These are phyloP conservation scores for Trichomycterus rosablanca DNA, from an alignment of 2,113 vertebrate genomes.

Conservation along the genomic window DNA sequence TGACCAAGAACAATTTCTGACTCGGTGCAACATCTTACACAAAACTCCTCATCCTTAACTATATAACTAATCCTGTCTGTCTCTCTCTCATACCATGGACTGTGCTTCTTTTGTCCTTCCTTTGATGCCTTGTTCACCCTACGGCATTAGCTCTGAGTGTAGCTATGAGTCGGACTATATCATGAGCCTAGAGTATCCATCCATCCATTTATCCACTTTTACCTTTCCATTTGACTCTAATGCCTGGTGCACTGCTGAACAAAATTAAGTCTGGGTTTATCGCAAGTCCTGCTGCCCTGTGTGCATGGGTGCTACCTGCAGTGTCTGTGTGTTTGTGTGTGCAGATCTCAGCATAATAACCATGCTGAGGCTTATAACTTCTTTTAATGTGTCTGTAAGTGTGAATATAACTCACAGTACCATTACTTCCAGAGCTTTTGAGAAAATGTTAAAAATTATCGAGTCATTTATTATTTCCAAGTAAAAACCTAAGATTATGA, in stretches of 20 bases:
- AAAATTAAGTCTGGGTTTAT: slow-evolving; percentile 67
- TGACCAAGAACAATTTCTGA: neutral
- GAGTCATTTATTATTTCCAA: no score
- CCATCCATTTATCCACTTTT: slow-evolving; percentile 66
- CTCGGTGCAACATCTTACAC: slow-evolving; percentile 32
- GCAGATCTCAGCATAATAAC: neutral
- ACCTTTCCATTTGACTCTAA: slow-evolving; percentile 63
- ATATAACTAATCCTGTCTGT: slow-evolving; percentile 36
- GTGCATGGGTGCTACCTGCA: slow-evolving; percentile 32
- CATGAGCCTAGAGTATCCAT: slow-evolving; percentile 58
- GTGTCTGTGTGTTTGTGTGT: slow-evolving; percentile 6
- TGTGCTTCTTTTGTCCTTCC: slow-evolving; percentile 48
- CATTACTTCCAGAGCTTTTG: no score
- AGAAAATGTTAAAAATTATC: no score
- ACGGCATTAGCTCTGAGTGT: slow-evolving; percentile 51
- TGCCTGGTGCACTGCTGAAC: slow-evolving; percentile 67
- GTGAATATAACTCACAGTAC: no score
- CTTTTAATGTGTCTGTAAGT: neutral
- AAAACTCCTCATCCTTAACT: slow-evolving; percentile 27
- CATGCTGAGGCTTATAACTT: neutral
- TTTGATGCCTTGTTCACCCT: slow-evolving; percentile 15
- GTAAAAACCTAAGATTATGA: no score
- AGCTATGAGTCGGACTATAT: slow-evolving; percentile 55
- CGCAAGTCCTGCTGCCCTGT: slow-evolving; percentile 24
- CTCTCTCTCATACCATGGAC: slow-evolving; percentile 38